Conservation (phyloP, 2,113 vertebrate species). For the Oryzias melastigma region DNA sequence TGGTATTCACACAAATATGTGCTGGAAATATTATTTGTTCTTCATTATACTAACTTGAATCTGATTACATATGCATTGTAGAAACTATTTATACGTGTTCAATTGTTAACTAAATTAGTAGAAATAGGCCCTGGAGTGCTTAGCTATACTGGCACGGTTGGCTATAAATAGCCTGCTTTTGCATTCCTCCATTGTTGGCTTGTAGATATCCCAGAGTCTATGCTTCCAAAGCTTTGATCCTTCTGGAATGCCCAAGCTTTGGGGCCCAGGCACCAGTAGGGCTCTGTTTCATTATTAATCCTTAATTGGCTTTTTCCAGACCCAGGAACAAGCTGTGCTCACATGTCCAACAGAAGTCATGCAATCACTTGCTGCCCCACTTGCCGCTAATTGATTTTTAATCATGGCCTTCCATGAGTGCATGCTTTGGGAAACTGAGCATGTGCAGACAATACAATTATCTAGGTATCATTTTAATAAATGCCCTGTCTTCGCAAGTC, state of each 20-base stretch:
- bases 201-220: conserved; percentile 9
- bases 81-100: not conserved
- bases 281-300: conserved; percentile 58
- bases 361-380: conserved; percentile 34
- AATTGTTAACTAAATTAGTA: not conserved
- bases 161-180: conserved; percentile 26
- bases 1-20: too few species aligned
- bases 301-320: conserved; percentile 63
- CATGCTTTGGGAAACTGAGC: conserved; percentile 25
- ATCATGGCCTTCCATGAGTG: conserved; percentile 30
- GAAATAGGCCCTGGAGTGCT: not conserved
- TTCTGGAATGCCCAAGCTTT: conserved; percentile 20
- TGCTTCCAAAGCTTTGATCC: conserved; percentile 38
- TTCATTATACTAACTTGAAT: not conserved
- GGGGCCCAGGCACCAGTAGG: conserved; percentile 53
- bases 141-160: not conserved
- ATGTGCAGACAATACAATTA: conserved; percentile 28
- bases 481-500: conserved; percentile 11
- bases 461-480: conserved; percentile 37
- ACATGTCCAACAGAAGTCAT: conserved; percentile 39
- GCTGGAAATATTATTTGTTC: too few species aligned
- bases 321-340: conserved; percentile 42
- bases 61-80: not conserved
- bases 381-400: conserved; percentile 60
- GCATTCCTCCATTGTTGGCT: conserved; percentile 20